Conservation (phyloP, 2,797 vertebrate species). For the Hemibagrus guttatus region DNA sequence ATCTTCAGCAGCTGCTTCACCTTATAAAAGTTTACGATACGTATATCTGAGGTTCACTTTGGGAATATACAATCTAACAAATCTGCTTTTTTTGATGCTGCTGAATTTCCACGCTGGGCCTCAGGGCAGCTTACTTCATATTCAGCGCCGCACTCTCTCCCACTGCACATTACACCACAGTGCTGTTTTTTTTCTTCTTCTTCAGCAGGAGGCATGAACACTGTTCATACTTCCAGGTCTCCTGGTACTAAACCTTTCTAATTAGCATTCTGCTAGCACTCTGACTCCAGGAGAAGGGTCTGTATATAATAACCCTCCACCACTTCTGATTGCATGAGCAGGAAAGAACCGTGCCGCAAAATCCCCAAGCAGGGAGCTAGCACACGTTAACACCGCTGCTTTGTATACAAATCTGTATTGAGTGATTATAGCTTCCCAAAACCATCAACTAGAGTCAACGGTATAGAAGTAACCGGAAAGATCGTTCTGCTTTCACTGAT, state of each 20-base stretch:
- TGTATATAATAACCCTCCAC: neutral
- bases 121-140: neutral
- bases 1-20: too few species aligned
- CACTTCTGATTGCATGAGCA: neutral
- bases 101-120: neutral
- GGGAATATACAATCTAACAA: neutral
- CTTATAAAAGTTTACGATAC: too few species aligned
- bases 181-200: neutral
- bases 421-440: too few species aligned
- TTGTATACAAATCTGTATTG: too few species aligned
- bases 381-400: too few species aligned
- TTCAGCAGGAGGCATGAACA: neutral
- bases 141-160: neutral
- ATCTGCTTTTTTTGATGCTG: neutral
- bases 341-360: too few species aligned
- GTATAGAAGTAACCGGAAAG: too few species aligned
- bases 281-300: neutral
- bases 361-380: neutral
- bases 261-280: slow-evolving; percentile 10
- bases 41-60: neutral
- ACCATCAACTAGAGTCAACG: too few species aligned
- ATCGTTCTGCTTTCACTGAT: neutral
- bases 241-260: neutral
- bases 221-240: neutral
- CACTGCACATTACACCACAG: neutral